These are phyloP conservation scores for Ostrea edulis DNA, from an alignment of 1,140 invertebrate species.

Conservation along the genomic window DNA sequence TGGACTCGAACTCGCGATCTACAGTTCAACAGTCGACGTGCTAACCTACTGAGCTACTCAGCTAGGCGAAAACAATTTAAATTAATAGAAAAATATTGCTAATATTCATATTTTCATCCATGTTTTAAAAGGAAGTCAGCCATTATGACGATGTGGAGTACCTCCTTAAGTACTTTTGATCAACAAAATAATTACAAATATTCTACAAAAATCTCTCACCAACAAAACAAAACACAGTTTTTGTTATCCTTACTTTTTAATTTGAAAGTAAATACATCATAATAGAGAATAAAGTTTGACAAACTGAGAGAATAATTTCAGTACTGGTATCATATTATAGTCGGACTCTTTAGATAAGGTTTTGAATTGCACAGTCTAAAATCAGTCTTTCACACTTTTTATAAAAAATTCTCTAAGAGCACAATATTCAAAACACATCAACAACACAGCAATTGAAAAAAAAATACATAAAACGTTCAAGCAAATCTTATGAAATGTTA, in stretches of 20 bases:
- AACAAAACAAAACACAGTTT: background rate
- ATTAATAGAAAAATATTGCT: too few species aligned
- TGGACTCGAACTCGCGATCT: too few species aligned
- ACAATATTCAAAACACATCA: slow-evolving; percentile 10
- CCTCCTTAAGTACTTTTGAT: too few species aligned
- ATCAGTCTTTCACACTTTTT: background rate
- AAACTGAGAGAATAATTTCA: background rate
- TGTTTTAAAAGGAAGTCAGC: too few species aligned
- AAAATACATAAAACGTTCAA: background rate
- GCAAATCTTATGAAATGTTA: background rate
- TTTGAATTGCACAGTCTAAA: background rate
- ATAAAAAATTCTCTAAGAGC: background rate
- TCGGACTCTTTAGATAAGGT: background rate
- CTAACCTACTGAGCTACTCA: too few species aligned
- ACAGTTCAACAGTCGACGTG: too few species aligned
- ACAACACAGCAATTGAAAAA: background rate
- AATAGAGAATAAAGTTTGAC: background rate
- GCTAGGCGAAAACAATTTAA: too few species aligned
- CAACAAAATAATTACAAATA: too few species aligned
- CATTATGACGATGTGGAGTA: too few species aligned
- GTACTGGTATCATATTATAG: background rate
- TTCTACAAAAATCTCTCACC: background rate
- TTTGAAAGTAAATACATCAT: background rate
- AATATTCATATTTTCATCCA: too few species aligned
- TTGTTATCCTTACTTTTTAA: background rate